These are phyloP conservation scores for Lasioglossum villosulum DNA, from an alignment of 2,888 invertebrate species.

Conservation along the genomic window DNA sequence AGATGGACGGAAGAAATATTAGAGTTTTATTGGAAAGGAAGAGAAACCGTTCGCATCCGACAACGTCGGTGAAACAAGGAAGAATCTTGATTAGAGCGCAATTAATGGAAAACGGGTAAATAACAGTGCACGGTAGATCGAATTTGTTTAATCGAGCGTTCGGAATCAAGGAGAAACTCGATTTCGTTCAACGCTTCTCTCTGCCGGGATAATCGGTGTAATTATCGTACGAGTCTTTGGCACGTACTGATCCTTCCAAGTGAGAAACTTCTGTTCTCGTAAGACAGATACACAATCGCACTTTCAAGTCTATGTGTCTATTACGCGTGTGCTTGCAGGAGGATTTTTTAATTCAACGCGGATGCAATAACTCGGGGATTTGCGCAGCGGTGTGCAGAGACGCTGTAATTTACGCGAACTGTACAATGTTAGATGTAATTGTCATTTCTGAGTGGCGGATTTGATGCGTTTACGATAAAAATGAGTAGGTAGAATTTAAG, in stretches of 20 bases:
- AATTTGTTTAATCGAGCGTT: constrained; percentile 72
- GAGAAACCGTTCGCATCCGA: neutral
- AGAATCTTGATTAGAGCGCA: constrained; percentile 31
- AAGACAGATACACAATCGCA: constrained; percentile 34
- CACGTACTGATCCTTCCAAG: constrained; percentile 62
- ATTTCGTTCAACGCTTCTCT: constrained; percentile 30
- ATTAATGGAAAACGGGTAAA: constrained; percentile 46
- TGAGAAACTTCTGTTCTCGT: constrained; percentile 61
- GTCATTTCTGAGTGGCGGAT: neutral
- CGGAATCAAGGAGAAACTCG: constrained; percentile 73
- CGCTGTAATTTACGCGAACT: neutral
- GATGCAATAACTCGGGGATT: constrained; percentile 63
- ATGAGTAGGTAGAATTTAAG: too few species aligned
- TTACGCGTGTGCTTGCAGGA: constrained; percentile 33
- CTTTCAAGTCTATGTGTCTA: constrained; percentile 10
- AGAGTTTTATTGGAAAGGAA: neutral
- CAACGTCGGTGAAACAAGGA: constrained; percentile 24
- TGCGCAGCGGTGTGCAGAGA: constrained; percentile 57
- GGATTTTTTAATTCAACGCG: constrained; percentile 52
- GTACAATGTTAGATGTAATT: neutral
- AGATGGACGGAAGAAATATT: neutral
- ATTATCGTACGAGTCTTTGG: constrained; percentile 73
- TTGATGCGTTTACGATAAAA: neutral
- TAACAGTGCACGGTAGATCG: constrained; percentile 48
- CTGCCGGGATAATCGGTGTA: constrained; percentile 71